Base-by-base conservation (phyloP, 2,797 vertebrate species). In the Anisognathus igniventris region DNA sequence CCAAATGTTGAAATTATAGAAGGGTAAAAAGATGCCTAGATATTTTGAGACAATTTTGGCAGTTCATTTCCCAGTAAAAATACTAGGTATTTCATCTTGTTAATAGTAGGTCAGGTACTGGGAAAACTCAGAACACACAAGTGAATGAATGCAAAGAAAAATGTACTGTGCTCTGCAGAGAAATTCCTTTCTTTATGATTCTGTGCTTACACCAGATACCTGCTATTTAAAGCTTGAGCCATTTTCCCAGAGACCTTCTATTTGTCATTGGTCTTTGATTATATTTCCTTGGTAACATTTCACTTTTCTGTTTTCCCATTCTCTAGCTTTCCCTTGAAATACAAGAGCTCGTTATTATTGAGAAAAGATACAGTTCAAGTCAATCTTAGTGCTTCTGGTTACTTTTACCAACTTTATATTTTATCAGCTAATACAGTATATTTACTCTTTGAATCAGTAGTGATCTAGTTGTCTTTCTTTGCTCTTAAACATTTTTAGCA, bases 221-320 rank as follows among this genome's bases (percentile, higher is more conserved):
- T 84, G 60, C 84, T 85, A 37, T 72, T 81, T 92, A 84, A 92
- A 93, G 75, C 60, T 67, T 64, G 67, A 60, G 18, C 64, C 6
- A 0, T 85, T 92, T 93, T 94, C 64, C 37, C 64, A 14, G 33
- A 91, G 60, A 56, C 37, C 57, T 74, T 92, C 67, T 54, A 10
- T 77, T 77, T 70, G 48, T 86, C 40, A 9, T n/a, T 92, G 64
- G 25, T 79, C 71, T 92, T 65, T 61, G 20, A 39, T 92, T 90
- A 60, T 57, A 91, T 90, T 91, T 88, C 85, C 75, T 80, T 91
- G 85, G 75, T 58, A 93, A 90, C 72, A 51, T 79, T 82, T 61
- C 51, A 47, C 28, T 89, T 85, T 37, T 56, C 60, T 54, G 5
- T 60, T 89, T 91, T 77, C 48, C 37, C 39, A 50, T 92, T 91